A percentile compares a stretch with the other conserved stretches of the same genome.
Conservation (phyloP, 1,140 invertebrate genomes). For the Aphelenchoides besseyi region DNA sequence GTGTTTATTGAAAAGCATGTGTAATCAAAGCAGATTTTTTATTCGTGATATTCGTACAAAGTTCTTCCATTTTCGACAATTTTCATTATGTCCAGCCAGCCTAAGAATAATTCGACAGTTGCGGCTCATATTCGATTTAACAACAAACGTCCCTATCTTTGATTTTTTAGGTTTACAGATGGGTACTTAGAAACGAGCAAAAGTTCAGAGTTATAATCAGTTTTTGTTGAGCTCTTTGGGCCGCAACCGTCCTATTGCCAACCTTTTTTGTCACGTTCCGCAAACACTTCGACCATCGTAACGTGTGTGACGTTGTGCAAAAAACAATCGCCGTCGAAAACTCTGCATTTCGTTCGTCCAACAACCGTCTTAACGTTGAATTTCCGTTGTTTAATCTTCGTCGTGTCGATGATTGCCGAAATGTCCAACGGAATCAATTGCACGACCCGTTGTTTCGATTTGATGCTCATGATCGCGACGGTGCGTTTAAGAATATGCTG, state of each 20-base stretch:
- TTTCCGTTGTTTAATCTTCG: not conserved
- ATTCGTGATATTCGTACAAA: not conserved
- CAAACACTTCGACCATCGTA: not conserved
- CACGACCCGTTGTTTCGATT: not conserved
- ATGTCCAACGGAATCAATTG: slow-evolving; percentile 3
- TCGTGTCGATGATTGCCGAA: not conserved
- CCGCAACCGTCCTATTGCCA: slow-evolving; percentile 1
- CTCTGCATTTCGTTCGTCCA: not conserved
- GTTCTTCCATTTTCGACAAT: not conserved
- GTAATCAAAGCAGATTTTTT: not conserved
- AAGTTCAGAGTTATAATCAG: not conserved
- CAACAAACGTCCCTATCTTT: not conserved
- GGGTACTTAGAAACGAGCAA: not conserved
- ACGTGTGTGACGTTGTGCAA: slow-evolving; percentile 4
- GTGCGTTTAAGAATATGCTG: not conserved
- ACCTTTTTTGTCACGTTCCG: slow-evolving; percentile 7
- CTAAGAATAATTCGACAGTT: not conserved
- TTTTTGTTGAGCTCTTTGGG: not conserved
- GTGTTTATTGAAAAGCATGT: no score
- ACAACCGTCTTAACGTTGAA: not conserved
- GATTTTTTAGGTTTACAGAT: not conserved
- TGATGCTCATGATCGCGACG: not conserved
- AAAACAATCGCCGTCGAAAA: not conserved
- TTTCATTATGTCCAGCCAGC: not conserved
- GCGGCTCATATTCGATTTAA: not conserved